Conservation (phyloP, 2,113 vertebrate species). For the Megatriorchis doriae region DNA sequence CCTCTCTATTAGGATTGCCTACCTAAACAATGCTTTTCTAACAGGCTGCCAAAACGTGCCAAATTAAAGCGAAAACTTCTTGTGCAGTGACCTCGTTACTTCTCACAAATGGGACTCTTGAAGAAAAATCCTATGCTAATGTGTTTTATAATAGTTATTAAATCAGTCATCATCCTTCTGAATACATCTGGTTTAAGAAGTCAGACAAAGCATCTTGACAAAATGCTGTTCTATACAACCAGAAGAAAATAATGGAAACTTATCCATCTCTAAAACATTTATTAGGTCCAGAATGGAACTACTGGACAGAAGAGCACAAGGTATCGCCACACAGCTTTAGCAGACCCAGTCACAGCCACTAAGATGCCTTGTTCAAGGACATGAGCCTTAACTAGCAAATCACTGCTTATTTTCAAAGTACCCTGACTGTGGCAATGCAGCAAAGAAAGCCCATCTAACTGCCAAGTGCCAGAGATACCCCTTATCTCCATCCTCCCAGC, state of each 20-base stretch:
- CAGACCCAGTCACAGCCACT: neutral
- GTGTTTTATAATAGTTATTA: neutral
- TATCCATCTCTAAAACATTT: constrained; percentile 7
- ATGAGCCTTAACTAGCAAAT: neutral
- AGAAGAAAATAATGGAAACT: neutral
- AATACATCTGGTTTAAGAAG: neutral
- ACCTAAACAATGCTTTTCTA: neutral
- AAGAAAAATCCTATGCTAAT: neutral
- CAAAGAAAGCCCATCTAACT: neutral
- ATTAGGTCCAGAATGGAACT: neutral
- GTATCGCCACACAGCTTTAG: neutral
- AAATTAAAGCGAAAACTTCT: neutral
- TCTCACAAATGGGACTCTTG: neutral
- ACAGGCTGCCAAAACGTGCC: neutral
- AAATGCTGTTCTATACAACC: neutral
- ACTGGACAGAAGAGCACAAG: neutral
- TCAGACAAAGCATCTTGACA: neutral
- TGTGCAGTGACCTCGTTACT: neutral
- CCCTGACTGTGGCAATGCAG: neutral
- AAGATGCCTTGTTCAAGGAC: neutral
- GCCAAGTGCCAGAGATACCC: neutral
- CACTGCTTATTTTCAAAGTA: neutral
- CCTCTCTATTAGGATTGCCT: neutral
- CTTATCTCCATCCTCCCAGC: neutral
- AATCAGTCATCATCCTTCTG: neutral